phyloP scores from a whole-genome alignment of 2,888 invertebrate genomes.

The Diploptera punctata region DNA sequence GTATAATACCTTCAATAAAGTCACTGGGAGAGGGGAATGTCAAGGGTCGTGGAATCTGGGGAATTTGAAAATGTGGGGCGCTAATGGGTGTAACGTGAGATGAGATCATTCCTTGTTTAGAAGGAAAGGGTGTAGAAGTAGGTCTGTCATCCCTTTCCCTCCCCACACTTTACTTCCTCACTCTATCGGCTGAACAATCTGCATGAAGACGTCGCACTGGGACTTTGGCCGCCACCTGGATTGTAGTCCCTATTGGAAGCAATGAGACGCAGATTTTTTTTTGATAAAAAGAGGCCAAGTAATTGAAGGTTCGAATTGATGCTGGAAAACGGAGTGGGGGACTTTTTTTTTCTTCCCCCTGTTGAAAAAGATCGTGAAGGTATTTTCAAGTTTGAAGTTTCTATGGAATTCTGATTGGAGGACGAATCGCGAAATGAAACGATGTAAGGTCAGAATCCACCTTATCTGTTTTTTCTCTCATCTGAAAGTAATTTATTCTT shows the following conservation, averaged over 20 bases:
- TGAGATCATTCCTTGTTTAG: slow-evolving; percentile 28
- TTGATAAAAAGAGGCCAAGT: neutral
- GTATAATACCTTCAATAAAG: neutral
- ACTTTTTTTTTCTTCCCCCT: neutral
- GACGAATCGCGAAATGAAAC: neutral
- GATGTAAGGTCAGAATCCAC: neutral
- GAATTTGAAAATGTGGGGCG: slow-evolving; percentile 27
- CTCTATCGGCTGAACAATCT: neutral
- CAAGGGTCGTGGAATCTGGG: slow-evolving; percentile 17
- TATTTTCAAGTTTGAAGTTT: neutral
- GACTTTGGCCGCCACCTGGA: neutral
- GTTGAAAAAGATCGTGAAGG: neutral
- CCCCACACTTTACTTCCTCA: neutral
- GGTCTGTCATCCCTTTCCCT: neutral
- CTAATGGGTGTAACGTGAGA: slow-evolving; percentile 26
- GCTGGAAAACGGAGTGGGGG: neutral
- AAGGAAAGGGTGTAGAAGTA: neutral
- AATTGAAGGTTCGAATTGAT: neutral
- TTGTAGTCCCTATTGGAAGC: neutral
- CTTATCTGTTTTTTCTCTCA: too few species aligned
- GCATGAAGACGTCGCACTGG: neutral
- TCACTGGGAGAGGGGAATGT: neutral
- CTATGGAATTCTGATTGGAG: neutral
- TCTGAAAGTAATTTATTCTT: too few species aligned
- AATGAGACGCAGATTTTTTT: neutral